A percentile compares a stretch with the other conserved stretches of the same genome.
phyloP scores from a whole-genome alignment of 2,113 vertebrate species.

The Vicugna pacos region DNA sequence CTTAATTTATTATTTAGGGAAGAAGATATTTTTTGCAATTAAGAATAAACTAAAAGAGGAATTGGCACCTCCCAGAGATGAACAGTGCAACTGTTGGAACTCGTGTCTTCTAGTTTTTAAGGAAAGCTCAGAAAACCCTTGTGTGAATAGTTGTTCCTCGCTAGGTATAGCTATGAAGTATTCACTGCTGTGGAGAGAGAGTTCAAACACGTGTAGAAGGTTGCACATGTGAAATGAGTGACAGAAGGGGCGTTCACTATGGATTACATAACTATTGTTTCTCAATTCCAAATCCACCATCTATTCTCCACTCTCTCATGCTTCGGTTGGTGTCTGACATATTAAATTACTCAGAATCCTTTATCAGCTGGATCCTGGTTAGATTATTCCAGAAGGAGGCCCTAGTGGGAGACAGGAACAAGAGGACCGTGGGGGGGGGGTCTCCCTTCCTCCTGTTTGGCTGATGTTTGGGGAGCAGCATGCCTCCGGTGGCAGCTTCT shows the following conservation, averaged over 20 bases:
- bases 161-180: neutral
- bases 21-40: neutral
- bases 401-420: fast-evolving
- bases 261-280: too few relatives aligned
- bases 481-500: too few relatives aligned
- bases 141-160: neutral
- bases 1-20: neutral
- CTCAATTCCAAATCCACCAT: neutral
- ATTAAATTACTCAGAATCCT: neutral
- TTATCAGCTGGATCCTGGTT: neutral
- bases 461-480: fast-evolving
- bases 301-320: neutral
- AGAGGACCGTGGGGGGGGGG: neutral
- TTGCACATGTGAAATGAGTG: fast-evolving
- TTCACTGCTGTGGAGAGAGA: neutral
- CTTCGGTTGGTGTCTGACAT: neutral
- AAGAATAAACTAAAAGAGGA: neutral
- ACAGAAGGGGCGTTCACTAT: fast-evolving
- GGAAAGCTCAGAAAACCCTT: neutral
- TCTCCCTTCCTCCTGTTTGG: neutral
- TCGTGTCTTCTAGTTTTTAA: neutral
- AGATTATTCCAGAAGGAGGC: neutral
- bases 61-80: neutral
- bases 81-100: neutral
- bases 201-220: neutral